phyloP scores from a whole-genome alignment of 1,140 invertebrate species.

The Drosophila triauraria region DNA sequence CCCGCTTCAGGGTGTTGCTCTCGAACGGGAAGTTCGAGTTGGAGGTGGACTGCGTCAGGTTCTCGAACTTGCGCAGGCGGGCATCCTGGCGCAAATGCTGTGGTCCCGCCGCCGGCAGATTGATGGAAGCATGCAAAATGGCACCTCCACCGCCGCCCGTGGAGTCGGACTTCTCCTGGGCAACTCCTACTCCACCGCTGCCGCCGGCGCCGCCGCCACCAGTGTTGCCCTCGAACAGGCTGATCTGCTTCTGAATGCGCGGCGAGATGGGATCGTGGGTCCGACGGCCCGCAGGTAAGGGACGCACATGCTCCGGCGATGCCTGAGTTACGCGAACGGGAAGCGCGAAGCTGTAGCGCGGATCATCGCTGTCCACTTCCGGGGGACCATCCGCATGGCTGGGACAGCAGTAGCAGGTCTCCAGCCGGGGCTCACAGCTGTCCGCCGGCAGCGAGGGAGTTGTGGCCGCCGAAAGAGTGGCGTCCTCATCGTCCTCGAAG shows the following conservation, averaged over 20 bases:
- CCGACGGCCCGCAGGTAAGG: constrained; percentile 40
- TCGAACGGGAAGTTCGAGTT: constrained; percentile 82
- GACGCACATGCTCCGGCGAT: constrained; percentile 58
- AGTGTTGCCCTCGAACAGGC: constrained; percentile 67
- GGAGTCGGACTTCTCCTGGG: constrained; percentile 11
- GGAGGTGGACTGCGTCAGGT: constrained; percentile 78
- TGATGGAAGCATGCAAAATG: constrained; percentile 72
- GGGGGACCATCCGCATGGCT: constrained; percentile 67
- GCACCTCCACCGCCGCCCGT: constrained; percentile 32
- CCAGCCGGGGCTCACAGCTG: constrained; percentile 60
- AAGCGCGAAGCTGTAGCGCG: constrained; percentile 54
- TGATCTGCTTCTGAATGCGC: constrained; percentile 80
- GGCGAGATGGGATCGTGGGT: constrained; percentile 73
- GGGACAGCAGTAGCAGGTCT: constrained; percentile 72
- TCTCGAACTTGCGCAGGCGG: constrained; percentile 75
- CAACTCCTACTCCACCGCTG: neutral
- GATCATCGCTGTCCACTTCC: constrained; percentile 66
- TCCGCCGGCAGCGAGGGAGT: constrained; percentile 71
- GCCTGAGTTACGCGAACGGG: constrained; percentile 60
- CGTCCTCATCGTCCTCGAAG: constrained; percentile 85
- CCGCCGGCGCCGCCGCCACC: neutral
- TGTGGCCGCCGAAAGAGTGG: constrained; percentile 86
- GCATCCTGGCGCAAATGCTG: constrained; percentile 72
- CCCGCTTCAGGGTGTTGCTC: constrained; percentile 75
- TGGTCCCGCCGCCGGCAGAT: constrained; percentile 60